Percentiles rank a stretch among this genome's conserved stretches.
phyloP scores from a whole-genome alignment of 2,888 invertebrate genomes.

The Ecliptopera silaceata region DNA sequence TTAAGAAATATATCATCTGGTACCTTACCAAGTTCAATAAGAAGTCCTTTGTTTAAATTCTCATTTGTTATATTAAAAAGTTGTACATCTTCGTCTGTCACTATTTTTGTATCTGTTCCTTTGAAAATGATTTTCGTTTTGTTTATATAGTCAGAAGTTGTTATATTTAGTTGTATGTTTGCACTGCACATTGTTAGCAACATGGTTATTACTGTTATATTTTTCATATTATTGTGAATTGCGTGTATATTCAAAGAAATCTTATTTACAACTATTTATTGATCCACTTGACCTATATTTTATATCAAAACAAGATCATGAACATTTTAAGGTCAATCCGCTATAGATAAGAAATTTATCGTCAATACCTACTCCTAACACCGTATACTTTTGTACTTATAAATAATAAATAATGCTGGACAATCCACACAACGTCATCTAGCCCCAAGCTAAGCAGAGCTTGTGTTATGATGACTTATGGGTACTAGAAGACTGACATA shows the following conservation, averaged over 20 bases:
- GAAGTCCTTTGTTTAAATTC: conserved; percentile 57
- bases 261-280: too few relatives aligned
- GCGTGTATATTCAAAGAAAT: conserved; percentile 14
- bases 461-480: too few relatives aligned
- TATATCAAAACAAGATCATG: conserved; percentile 26
- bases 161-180: conserved; percentile 52
- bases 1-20: conserved; percentile 60
- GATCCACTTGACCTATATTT: conserved; percentile 10
- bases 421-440: too few relatives aligned
- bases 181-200: conserved; percentile 35
- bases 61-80: conserved; percentile 59
- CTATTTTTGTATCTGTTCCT: conserved; percentile 52
- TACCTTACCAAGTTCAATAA: conserved; percentile 54
- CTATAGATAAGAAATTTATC: not conserved
- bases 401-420: too few relatives aligned
- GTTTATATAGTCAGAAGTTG: conserved; percentile 41
- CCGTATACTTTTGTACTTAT: too few relatives aligned
- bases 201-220: conserved; percentile 1
- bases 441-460: too few relatives aligned
- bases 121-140: conserved; percentile 39
- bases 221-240: conserved; percentile 14
- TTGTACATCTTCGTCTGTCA: conserved; percentile 53
- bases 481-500: too few relatives aligned
- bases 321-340: not conserved
- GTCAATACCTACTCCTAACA: too few relatives aligned